Conservation (phyloP, 1,140 invertebrate species). For the Diabrotica undecimpunctata region DNA sequence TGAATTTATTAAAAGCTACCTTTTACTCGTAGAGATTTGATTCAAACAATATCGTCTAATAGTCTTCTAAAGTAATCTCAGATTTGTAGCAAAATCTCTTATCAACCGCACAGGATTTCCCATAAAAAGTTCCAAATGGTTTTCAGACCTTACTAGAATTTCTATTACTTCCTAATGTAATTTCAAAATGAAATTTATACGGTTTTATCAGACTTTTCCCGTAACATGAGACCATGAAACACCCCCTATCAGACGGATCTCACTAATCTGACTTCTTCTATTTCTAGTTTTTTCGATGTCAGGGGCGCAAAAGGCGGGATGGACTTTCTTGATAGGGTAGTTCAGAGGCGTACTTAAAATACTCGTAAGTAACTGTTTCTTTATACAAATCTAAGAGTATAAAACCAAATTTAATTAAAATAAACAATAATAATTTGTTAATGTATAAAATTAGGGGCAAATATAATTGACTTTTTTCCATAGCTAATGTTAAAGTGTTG, state of each 20-base stretch:
- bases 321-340: slow-evolving; percentile 2
- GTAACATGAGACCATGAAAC: slow-evolving; percentile 1
- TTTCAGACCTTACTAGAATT: not conserved
- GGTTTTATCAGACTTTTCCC: not conserved
- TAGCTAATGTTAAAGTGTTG: too few species aligned
- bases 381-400: not conserved
- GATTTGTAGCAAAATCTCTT: not conserved
- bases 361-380: not conserved
- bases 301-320: not conserved
- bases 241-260: not conserved
- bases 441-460: too few species aligned
- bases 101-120: not conserved
- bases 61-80: not conserved
- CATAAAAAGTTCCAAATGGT: not conserved
- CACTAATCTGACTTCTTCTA: slow-evolving; percentile 2
- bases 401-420: not conserved
- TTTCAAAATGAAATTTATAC: slow-evolving; percentile 1
- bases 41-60: too few species aligned
- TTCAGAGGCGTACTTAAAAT: not conserved
- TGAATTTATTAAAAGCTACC: too few species aligned
- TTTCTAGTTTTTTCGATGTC: slow-evolving; percentile 1
- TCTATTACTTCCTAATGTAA: slow-evolving; percentile 2
- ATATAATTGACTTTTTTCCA: too few species aligned
- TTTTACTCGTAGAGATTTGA: too few species aligned
- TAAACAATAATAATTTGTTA: not conserved